Conservation (phyloP, 2,113 vertebrate species). For the Myocastor coypus region DNA sequence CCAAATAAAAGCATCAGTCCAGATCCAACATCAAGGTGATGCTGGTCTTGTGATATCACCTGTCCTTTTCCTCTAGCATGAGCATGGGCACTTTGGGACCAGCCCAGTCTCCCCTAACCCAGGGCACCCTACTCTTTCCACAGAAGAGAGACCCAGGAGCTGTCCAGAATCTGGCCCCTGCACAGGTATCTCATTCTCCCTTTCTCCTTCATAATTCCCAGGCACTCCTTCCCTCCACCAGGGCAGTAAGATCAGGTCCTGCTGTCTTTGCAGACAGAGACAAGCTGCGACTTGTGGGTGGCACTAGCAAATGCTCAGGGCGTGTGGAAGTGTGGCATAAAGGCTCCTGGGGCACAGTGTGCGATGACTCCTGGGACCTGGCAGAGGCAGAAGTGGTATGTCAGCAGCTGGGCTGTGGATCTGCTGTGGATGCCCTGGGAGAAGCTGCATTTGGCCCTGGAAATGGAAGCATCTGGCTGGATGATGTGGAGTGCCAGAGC, state of each 20-base stretch:
- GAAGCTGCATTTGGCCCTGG: constrained; percentile 70
- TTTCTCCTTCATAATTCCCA: rapidly evolving
- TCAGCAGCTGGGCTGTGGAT: constrained; percentile 57
- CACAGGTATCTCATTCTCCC: background rate
- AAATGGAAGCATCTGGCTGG: constrained; percentile 83
- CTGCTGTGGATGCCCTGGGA: background rate
- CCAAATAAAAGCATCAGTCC: no score
- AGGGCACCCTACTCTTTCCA: background rate
- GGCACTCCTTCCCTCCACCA: background rate
- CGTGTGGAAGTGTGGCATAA: constrained; percentile 50
- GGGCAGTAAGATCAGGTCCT: rapidly evolving
- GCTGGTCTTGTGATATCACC: no score
- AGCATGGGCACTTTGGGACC: background rate
- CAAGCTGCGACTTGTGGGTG: constrained; percentile 49
- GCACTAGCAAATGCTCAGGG: background rate
- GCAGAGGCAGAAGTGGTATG: constrained; percentile 62
- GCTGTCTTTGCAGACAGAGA: constrained; percentile 54
- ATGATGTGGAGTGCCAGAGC: constrained; percentile 83
- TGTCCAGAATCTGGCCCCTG: constrained; percentile 23
- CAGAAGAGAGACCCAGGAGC: constrained; percentile 12
- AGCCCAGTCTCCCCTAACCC: background rate
- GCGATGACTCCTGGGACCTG: constrained; percentile 51
- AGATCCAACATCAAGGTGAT: no score
- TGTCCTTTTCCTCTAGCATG: background rate
- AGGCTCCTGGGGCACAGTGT: constrained; percentile 48